These are phyloP conservation scores for Lerema accius DNA, from an alignment of 1,140 invertebrate genomes.

Conservation along the genomic window DNA sequence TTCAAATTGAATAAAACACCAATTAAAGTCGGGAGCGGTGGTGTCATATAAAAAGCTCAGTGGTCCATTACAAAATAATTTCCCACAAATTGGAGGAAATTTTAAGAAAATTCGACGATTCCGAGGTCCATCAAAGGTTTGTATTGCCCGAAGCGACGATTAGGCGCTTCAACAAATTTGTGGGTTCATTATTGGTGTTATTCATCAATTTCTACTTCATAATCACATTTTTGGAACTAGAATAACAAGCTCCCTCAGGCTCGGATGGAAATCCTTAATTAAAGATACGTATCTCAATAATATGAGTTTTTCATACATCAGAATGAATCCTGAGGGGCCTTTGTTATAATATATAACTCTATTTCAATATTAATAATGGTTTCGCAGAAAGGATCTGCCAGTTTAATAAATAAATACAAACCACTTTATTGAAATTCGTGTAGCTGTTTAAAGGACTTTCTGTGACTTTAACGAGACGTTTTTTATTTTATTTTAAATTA, in stretches of 20 bases:
- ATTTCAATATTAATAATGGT: too few relatives aligned
- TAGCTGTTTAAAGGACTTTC: too few relatives aligned
- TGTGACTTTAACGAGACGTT: too few relatives aligned
- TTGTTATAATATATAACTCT: too few relatives aligned
- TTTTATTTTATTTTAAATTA: too few relatives aligned
- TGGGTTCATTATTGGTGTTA: constrained; percentile 42
- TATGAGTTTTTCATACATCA: too few relatives aligned
- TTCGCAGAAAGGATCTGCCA: too few relatives aligned
- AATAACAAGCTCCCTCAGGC: background rate
- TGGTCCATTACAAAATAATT: constrained; percentile 43
- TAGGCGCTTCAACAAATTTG: constrained; percentile 39
- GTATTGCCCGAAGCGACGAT: constrained; percentile 42
- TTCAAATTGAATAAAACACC: constrained; percentile 34
- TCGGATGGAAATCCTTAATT: background rate
- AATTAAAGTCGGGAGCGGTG: constrained; percentile 38
- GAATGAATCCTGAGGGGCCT: too few relatives aligned
- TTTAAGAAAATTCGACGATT: constrained; percentile 43
- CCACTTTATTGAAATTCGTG: too few relatives aligned
- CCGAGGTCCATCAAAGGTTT: constrained; percentile 45
- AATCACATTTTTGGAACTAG: constrained; percentile 2
- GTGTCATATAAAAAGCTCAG: constrained; percentile 39
- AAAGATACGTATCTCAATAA: too few relatives aligned
- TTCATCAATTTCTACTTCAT: constrained; percentile 31
- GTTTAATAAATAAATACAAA: too few relatives aligned
- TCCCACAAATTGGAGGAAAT: constrained; percentile 43